Percentiles rank a stretch among this genome's conserved stretches.
phyloP scores from a whole-genome alignment of 1,140 invertebrate species.

The Pseudomyrmex pallidus region DNA sequence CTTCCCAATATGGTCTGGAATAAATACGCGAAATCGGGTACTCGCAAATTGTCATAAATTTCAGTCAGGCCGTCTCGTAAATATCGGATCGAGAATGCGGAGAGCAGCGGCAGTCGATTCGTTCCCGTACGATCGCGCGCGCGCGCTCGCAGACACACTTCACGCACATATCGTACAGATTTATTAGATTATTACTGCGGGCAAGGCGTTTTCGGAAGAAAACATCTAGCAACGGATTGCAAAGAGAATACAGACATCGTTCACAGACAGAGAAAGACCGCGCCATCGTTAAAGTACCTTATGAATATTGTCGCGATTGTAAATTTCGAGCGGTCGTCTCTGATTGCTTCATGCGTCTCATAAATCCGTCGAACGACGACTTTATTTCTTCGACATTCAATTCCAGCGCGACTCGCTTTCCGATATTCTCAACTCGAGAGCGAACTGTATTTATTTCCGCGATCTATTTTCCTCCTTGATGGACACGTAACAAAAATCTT shows the following conservation, averaged over 20 bases:
- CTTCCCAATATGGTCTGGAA: neutral
- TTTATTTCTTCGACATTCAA: conserved; percentile 16
- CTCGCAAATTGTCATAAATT: conserved; percentile 83
- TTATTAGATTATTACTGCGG: conserved; percentile 72
- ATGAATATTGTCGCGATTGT: conserved; percentile 19
- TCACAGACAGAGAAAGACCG: conserved; percentile 13
- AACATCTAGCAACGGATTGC: neutral
- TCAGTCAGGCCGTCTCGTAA: conserved; percentile 71
- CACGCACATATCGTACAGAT: conserved; percentile 45
- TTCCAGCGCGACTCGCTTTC: neutral
- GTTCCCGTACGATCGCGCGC: conserved; percentile 14
- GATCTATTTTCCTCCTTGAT: conserved; percentile 2
- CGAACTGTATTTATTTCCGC: neutral
- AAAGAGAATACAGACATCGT: neutral
- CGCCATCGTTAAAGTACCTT: conserved; percentile 42
- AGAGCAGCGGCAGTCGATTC: conserved; percentile 44
- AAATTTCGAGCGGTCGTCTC: neutral
- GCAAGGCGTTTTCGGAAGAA: conserved; percentile 24
- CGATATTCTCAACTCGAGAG: neutral
- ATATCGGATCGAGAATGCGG: conserved; percentile 69
- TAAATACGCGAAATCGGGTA: conserved; percentile 74
- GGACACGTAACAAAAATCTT: neutral
- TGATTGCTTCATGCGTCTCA: neutral
- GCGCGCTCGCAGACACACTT: too few relatives aligned
- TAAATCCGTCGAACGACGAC: neutral